A percentile compares a stretch with the other conserved stretches of the same genome.
Conservation (phyloP, 1,140 invertebrate species). For the Ganaspis sp. region DNA sequence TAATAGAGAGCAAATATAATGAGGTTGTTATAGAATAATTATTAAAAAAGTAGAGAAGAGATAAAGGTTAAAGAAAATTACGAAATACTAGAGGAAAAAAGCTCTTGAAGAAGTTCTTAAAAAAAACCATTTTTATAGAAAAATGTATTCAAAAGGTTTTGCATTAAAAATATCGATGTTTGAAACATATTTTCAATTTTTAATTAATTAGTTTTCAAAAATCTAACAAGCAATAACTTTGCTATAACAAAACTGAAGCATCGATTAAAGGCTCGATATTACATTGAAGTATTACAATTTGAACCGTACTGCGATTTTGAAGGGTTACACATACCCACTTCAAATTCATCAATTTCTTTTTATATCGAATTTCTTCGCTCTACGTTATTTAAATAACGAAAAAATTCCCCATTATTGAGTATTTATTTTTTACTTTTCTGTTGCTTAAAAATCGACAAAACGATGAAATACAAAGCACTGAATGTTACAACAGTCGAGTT, state of each 20-base stretch:
- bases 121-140: too few relatives aligned
- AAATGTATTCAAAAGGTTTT: too few relatives aligned
- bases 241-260: neutral
- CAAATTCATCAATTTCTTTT: conserved; percentile 9
- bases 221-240: neutral
- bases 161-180: too few relatives aligned
- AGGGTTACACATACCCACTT: neutral
- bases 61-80: too few relatives aligned
- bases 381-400: neutral
- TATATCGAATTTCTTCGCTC: neutral
- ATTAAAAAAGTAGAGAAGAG: too few relatives aligned
- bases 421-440: neutral
- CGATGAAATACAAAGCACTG: too few relatives aligned
- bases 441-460: too few relatives aligned
- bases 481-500: neutral
- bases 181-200: too few relatives aligned
- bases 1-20: too few relatives aligned
- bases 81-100: too few relatives aligned
- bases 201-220: neutral
- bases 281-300: neutral
- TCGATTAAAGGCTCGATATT: conserved; percentile 7
- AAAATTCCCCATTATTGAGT: neutral
- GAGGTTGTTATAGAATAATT: too few relatives aligned
- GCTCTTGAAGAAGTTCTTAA: too few relatives aligned
- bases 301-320: neutral